phyloP scores from a whole-genome alignment of 2,113 vertebrate genomes.

The Percina caprodes region DNA sequence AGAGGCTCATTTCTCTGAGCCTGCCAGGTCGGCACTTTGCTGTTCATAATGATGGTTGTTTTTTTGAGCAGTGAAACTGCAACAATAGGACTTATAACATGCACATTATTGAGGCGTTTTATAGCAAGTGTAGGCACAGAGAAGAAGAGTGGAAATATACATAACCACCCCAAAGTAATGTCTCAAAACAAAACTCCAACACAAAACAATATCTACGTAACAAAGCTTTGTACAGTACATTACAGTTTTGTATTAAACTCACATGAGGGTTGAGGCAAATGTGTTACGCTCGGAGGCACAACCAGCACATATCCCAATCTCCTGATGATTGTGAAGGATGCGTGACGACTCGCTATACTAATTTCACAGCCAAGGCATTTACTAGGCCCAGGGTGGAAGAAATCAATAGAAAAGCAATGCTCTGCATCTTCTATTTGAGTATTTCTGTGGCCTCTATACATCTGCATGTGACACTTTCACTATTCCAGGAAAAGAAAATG shows the following conservation, averaged over 20 bases:
- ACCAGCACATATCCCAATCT: constrained; percentile 41
- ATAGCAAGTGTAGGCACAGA: not conserved
- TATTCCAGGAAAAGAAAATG: constrained; percentile 14
- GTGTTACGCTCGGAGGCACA: constrained; percentile 52
- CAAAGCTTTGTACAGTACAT: constrained; percentile 5
- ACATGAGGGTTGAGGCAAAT: constrained; percentile 70
- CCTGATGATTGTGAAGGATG: constrained; percentile 61
- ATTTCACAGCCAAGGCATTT: constrained; percentile 65
- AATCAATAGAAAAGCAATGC: constrained; percentile 53
- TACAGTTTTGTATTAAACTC: constrained; percentile 53
- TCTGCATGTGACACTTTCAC: constrained; percentile 17
- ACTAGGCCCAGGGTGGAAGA: constrained; percentile 58
- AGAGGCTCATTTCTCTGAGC: constrained; percentile 54
- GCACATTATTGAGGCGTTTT: not conserved
- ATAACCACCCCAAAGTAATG: not conserved
- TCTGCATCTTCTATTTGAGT: constrained; percentile 6
- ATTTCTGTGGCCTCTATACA: constrained; percentile 12
- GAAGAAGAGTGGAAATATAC: not conserved
- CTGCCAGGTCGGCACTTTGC: constrained; percentile 45
- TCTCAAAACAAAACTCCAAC: constrained; percentile 8
- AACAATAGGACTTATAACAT: constrained; percentile 12
- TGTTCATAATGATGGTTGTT: constrained; percentile 36
- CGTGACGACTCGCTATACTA: constrained; percentile 41
- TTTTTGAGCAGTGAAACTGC: constrained; percentile 14
- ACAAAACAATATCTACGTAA: not conserved